These are phyloP conservation scores for Phyto melanocephala DNA, from an alignment of 2,888 invertebrate species.

Conservation along the genomic window DNA sequence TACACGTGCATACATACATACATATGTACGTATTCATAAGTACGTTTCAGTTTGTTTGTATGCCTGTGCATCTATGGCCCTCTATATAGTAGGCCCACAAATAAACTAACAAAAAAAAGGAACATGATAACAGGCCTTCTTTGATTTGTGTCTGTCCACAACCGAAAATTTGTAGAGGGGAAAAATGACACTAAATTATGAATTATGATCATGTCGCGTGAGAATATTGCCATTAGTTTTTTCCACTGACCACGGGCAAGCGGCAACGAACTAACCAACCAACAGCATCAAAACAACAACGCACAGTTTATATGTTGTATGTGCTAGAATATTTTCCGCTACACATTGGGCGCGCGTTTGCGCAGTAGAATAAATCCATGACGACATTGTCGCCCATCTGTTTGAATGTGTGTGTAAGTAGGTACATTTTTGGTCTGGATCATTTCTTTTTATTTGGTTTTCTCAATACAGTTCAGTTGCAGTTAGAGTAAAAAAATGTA, in stretches of 20 bases:
- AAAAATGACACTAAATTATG: slow-evolving; percentile 56
- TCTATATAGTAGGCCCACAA: slow-evolving; percentile 26
- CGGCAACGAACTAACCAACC: background rate
- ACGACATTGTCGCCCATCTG: slow-evolving; percentile 8
- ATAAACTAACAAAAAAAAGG: background rate
- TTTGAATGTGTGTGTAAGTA: slow-evolving; percentile 5
- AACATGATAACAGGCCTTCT: background rate
- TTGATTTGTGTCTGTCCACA: slow-evolving; percentile 17
- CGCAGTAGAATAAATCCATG: background rate
- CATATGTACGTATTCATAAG: too few relatives aligned
- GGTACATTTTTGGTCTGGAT: slow-evolving; percentile 52
- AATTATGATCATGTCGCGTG: slow-evolving; percentile 66
- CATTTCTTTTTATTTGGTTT: slow-evolving; percentile 27
- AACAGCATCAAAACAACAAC: slow-evolving; percentile 31
- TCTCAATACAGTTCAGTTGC: background rate
- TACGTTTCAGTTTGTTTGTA: background rate
- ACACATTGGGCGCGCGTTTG: slow-evolving; percentile 17
- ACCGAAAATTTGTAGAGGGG: slow-evolving; percentile 25
- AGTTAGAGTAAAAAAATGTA: background rate
- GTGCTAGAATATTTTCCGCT: slow-evolving; percentile 64
- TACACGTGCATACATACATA: too few relatives aligned
- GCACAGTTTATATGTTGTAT: slow-evolving; percentile 42
- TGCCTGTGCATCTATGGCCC: slow-evolving; percentile 1
- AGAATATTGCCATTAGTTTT: slow-evolving; percentile 59
- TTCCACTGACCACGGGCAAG: slow-evolving; percentile 25